Conservation (phyloP, 2,113 vertebrate species). For the Onychostruthus taczanowskii region DNA sequence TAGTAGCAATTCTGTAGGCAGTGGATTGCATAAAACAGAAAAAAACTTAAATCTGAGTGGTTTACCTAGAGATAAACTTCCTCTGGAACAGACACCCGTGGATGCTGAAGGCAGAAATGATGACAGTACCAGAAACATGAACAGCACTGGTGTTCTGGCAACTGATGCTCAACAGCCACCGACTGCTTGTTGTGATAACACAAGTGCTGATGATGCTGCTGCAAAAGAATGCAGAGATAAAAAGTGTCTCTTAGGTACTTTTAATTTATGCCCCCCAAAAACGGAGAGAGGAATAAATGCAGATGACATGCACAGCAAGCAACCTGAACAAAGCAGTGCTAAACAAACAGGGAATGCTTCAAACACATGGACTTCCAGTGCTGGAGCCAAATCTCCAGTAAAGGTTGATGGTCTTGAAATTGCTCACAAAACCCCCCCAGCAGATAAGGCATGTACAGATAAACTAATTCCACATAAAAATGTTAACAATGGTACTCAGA, state of each 20-base stretch:
- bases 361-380: background rate
- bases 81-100: background rate
- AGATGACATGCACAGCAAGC: background rate
- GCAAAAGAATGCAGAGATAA: background rate
- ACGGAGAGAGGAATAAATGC: background rate
- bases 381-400: background rate
- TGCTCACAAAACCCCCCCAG: background rate
- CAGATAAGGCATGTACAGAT: background rate
- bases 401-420: slow-evolving; percentile 4
- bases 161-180: background rate
- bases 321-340: background rate
- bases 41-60: background rate
- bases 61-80: background rate
- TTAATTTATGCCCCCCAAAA: background rate
- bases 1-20: background rate
- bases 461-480: slow-evolving; percentile 11
- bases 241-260: background rate
- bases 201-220: background rate
- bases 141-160: background rate
- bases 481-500: slow-evolving; percentile 13
- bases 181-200: background rate
- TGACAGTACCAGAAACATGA: background rate
- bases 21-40: slow-evolving; percentile 10
- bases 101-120: background rate
- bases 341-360: background rate